Evolutionary conservation across 1,140 invertebrate species (phyloP), one percentile per base, ranked within the genome.

Genomic region (Bombus impatiens): DNA sequence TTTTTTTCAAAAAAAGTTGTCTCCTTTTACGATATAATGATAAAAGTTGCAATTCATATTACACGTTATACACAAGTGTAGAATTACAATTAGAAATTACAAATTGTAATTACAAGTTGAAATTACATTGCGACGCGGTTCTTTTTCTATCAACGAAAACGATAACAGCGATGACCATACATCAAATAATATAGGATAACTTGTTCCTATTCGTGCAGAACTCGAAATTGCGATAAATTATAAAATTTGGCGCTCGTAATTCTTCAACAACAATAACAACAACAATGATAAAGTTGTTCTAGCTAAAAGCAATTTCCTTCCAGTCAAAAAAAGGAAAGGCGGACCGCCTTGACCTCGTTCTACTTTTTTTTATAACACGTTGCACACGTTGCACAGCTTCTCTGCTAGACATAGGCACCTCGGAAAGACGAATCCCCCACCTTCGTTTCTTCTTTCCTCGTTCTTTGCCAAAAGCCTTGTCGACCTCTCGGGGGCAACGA

Each of bases 261-360:
- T 62, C 4, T 65, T 42, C 32, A 40, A 22, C 40, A 25, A 25
- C 1, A 13, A 47, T 13, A 22, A 35, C n/a, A 35, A 47, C 15
- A 75, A 75, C 22, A 77, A 40, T 2, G 25, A 28, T 25, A 57
- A 44, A 84, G 40, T 72, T 47, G 15, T 22, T 80, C 82, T 78
- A 62, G 75, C 78, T 62, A 35, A 28, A 44, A 75, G 81, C 86
- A 87, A 78, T 87, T 87, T 87, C 65, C 74, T 72, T 53, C 40
- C n/a, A 53, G 57, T 47, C 18, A 37, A 75, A 75, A 53, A 85
- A 83, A 84, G 57, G 74, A 84, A 82, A 57, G 82, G 72, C 68
- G 68, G 78, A 78, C 85, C 75, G 86, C 86, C 86, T 84, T 89
- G 80, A 89, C 80, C 84, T 32, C 76, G 67, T 86, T 89, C 84